phyloP scores from a whole-genome alignment of 2,888 invertebrate species.

The Brachypalpus laphriformis region DNA sequence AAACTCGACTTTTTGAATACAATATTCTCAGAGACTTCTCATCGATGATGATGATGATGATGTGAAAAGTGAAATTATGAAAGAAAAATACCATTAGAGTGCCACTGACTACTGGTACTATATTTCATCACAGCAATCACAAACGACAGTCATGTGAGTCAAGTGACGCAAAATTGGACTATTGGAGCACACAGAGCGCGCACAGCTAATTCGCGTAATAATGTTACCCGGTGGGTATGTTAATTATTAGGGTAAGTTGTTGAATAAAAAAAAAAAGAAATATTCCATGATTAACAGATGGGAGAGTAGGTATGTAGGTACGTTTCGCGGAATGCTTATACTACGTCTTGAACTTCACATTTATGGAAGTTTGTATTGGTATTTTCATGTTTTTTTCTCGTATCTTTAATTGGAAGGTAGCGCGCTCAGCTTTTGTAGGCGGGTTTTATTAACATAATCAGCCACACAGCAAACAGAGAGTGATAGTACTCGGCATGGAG shows the following conservation, averaged over 20 bases:
- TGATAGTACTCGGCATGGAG: not conserved
- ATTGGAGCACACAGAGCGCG: not conserved
- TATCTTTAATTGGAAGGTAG: constrained; percentile 24
- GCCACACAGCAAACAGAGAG: not conserved
- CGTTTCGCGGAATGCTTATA: not conserved
- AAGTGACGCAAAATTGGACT: constrained; percentile 41
- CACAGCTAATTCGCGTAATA: constrained; percentile 33
- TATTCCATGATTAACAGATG: constrained; percentile 37
- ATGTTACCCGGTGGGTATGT: constrained; percentile 52
- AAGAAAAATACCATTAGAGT: not conserved
- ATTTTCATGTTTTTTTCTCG: not conserved
- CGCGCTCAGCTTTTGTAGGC: constrained; percentile 42
- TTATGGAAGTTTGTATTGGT: constrained; percentile 23
- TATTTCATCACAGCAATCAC: constrained; percentile 25
- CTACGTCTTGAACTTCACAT: constrained; percentile 18
- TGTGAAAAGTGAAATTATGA: not conserved
- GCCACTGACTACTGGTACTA: not conserved
- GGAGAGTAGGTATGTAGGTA: constrained; percentile 25
- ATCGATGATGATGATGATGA: not conserved
- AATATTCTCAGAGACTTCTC: not conserved
- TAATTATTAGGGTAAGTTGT: constrained; percentile 48
- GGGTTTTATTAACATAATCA: constrained; percentile 59
- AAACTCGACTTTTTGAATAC: not conserved
- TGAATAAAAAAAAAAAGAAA: constrained; percentile 2
- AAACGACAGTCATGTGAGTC: constrained; percentile 35